Evolutionary conservation across 2,888 invertebrate genomes (phyloP).

Genomic region (Odontomyia ornata): DNA sequence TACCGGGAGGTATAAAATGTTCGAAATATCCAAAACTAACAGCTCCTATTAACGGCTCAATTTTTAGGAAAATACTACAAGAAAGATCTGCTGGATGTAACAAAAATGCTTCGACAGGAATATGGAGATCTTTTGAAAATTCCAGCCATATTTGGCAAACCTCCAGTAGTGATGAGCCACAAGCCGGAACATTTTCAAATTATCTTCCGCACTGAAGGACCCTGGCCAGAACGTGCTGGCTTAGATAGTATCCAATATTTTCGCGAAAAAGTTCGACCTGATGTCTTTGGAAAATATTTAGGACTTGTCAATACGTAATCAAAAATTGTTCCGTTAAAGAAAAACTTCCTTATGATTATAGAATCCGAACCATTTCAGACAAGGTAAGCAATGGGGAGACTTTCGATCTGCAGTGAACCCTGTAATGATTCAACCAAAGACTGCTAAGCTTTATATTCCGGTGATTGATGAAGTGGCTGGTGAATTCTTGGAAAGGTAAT

Average conservation of each 20-base stretch:
- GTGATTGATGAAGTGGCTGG: constrained; percentile 60
- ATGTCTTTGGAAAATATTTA: constrained; percentile 51
- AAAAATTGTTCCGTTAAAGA: neutral
- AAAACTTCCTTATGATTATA: neutral
- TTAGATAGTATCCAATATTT: constrained; percentile 64
- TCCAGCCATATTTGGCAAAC: constrained; percentile 60
- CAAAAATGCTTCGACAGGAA: constrained; percentile 53
- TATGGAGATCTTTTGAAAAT: constrained; percentile 64
- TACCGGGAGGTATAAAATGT: constrained; percentile 10
- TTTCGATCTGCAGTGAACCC: constrained; percentile 75
- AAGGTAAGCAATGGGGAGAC: constrained; percentile 73
- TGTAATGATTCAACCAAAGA: constrained; percentile 71
- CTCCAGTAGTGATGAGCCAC: constrained; percentile 64
- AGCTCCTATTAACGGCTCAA: neutral
- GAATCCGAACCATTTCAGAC: constrained; percentile 55
- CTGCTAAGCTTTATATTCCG: constrained; percentile 66
- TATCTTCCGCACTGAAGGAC: constrained; percentile 64
- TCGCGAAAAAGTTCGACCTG: constrained; percentile 59
- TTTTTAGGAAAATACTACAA: constrained; percentile 55
- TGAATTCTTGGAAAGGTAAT: constrained; percentile 11
- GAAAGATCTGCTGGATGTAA: constrained; percentile 54
- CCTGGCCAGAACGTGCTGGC: constrained; percentile 64
- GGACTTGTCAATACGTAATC: constrained; percentile 54
- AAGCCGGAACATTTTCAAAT: constrained; percentile 66
- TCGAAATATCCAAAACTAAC: neutral